Evolutionary conservation across 2,797 vertebrate species (phyloP).

Genomic region (Scolopax rusticola): DNA sequence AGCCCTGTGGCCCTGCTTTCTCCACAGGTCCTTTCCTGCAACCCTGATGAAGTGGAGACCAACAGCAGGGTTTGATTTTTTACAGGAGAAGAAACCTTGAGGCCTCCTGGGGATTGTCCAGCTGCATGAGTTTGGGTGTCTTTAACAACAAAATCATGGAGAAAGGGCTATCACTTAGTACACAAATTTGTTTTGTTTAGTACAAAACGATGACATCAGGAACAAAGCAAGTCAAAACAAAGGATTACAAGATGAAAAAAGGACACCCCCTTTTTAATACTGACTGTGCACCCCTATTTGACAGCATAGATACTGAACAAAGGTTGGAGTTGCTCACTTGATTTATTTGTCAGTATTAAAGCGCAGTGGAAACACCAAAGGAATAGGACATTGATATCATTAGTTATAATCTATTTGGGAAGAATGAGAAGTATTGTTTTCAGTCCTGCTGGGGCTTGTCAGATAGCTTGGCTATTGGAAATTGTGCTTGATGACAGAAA

Average conservation of each 20-base stretch:
- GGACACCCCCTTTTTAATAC: background rate
- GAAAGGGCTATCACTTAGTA: background rate
- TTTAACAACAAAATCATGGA: background rate
- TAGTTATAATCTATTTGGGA: constrained; percentile 38
- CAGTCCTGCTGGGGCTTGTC: constrained; percentile 1
- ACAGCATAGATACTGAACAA: background rate
- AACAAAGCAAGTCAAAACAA: constrained; percentile 16
- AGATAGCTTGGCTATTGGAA: background rate
- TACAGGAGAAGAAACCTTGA: background rate
- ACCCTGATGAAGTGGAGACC: background rate
- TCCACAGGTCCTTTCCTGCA: fast-evolving
- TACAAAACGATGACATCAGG: background rate
- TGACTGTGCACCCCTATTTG: background rate
- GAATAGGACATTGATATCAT: background rate
- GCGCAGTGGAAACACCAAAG: background rate
- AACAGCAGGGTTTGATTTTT: background rate
- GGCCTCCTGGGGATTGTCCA: background rate
- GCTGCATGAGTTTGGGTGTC: background rate
- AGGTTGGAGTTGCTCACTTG: background rate
- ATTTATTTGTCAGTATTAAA: constrained; percentile 19
- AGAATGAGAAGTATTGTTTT: constrained; percentile 15
- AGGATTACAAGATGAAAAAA: background rate
- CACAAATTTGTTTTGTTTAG: background rate
- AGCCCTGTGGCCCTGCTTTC: background rate
- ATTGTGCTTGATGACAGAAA: background rate